Conservation (phyloP, 2,113 vertebrate genomes). For the Cephalopterus ornatus region DNA sequence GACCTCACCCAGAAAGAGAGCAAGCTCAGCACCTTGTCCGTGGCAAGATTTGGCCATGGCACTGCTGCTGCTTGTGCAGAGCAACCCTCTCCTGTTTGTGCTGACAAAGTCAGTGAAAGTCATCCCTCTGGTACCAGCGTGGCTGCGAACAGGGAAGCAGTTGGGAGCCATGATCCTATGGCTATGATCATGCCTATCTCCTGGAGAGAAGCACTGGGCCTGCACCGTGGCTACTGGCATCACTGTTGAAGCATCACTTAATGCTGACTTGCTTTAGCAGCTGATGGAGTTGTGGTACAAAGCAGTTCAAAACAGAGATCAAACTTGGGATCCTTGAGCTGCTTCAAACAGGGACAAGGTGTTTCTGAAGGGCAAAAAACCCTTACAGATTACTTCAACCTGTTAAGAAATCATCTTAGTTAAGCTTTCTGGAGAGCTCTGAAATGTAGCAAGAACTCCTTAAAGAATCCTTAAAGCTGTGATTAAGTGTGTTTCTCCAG, state of each 20-base stretch:
- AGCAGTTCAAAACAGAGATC: neutral
- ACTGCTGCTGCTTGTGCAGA: neutral
- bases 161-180: rapidly evolving
- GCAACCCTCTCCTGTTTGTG: neutral
- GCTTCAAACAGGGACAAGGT: neutral
- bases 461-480: neutral
- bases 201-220: neutral
- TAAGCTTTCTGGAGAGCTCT: neutral
- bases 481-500: neutral
- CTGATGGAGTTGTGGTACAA: neutral
- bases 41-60: neutral
- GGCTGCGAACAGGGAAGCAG: neutral
- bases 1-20: neutral
- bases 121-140: neutral
- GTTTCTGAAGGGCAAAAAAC: neutral
- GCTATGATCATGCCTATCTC: rapidly evolving
- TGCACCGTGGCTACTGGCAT: neutral
- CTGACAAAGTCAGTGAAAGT: neutral
- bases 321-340: neutral
- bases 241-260: neutral
- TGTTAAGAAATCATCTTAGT: neutral
- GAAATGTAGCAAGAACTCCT: neutral
- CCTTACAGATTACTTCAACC: neutral
- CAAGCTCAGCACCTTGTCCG: neutral
- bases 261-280: neutral